Percentiles rank a stretch among this genome's conserved stretches.
Conservation (phyloP, 2,888 invertebrate species). For the Melinaea menophilus region DNA sequence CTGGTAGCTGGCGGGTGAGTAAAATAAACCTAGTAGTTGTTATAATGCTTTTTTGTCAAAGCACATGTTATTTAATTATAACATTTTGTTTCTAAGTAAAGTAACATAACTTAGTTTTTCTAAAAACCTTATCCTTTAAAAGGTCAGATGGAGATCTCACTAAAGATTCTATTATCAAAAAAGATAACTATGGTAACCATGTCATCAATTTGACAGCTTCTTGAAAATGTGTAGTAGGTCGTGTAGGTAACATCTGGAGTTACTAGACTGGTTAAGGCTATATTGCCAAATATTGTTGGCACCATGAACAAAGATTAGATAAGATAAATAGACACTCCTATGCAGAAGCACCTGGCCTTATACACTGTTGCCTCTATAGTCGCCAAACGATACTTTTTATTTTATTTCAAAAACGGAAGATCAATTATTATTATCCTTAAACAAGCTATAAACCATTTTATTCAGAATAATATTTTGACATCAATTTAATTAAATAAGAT, state of each 20-base stretch:
- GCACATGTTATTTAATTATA: not conserved
- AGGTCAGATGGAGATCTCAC: no score
- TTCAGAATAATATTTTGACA: no score
- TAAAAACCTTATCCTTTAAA: not conserved
- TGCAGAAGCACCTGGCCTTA: not conserved
- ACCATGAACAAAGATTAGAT: slow-evolving; percentile 6
- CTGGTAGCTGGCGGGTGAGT: slow-evolving; percentile 62
- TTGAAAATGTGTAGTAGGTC: not conserved
- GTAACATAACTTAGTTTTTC: not conserved
- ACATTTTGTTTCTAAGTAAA: not conserved
- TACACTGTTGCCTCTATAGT: not conserved
- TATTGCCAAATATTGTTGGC: slow-evolving; percentile 22
- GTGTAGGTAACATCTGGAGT: slow-evolving; percentile 38
- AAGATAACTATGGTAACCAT: not conserved
- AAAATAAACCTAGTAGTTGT: not conserved
- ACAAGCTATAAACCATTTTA: no score
- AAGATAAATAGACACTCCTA: not conserved
- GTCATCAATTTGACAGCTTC: not conserved
- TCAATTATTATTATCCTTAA: no score
- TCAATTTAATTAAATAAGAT: no score
- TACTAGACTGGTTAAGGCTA: slow-evolving; percentile 40
- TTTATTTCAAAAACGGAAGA: no score
- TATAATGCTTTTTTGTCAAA: no score
- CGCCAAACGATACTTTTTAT: not conserved
- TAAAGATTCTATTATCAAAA: not conserved